A percentile compares a stretch with the other conserved stretches of the same genome.
Evolutionary conservation across 2,113 vertebrate genomes (phyloP).

Genomic region (Synodontis membranacea): DNA sequence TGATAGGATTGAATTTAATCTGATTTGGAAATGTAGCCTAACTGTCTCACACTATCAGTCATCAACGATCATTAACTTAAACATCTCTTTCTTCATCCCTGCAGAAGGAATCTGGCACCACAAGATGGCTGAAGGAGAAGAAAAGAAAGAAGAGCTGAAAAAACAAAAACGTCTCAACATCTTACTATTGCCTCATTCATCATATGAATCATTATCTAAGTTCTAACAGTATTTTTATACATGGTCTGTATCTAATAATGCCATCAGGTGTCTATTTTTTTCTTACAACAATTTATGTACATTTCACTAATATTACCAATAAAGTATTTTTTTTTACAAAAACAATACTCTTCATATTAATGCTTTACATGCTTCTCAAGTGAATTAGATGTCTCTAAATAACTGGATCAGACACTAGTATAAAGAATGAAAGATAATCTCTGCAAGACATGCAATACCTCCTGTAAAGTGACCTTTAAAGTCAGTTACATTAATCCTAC

Average conservation of each 20-base stretch:
- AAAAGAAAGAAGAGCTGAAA: neutral
- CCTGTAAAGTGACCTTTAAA: neutral
- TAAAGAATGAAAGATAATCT: too few species aligned
- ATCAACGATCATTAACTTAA: neutral
- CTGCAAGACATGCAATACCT: neutral
- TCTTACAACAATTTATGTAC: neutral
- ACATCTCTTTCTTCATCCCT: neutral
- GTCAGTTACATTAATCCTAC: too few species aligned
- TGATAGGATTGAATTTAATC: neutral
- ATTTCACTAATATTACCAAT: neutral
- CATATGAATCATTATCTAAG: neutral
- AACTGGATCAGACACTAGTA: neutral
- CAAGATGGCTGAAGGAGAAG: neutral
- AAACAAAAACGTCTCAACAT: neutral
- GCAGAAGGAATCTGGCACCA: neutral
- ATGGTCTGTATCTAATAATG: neutral
- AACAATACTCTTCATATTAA: neutral
- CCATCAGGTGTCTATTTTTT: neutral
- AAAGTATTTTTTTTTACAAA: neutral
- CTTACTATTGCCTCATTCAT: too few species aligned
- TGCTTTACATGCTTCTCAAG: neutral
- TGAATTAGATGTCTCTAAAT: neutral
- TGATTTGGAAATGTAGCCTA: neutral
- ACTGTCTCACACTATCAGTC: neutral
- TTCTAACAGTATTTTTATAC: neutral